Evolutionary conservation across 1,140 invertebrate species (phyloP), one percentile per base, ranked within the genome.

Genomic region (Caligus rogercresseyi): DNA sequence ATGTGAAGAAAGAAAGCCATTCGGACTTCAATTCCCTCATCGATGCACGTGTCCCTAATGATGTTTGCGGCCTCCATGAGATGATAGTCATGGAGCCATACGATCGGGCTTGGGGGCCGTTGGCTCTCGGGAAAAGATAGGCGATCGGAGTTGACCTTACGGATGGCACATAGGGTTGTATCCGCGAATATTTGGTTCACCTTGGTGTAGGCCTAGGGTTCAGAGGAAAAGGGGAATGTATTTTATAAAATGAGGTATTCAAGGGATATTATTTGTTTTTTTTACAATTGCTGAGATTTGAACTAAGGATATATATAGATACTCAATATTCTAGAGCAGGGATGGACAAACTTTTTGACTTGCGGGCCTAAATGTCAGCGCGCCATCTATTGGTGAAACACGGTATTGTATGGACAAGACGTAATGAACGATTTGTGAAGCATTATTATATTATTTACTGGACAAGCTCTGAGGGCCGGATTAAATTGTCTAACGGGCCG

Each of bases 21-120:
- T 70, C 89, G 88, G 66, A 84, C 82, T 63, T 78, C 78, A 3
- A 89, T 75, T 56, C 82, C 79, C 67, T 84, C 82, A 67, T 89
- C 85, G 67, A 89, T 86, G 13, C 83, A 83, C 3, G 78, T 76
- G 75, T 83, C 74, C 70, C 88, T 77, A 25, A 92, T 84, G 80
- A 83, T 86, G 71, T 87, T 89, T 16, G 88, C 84, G 1, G 85
- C 84, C 64, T 89, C 72, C 85, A 90, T 89, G 3, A 93, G 75
- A 69, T 92, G 89, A 72, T 93, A 93, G 71, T 93, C 89, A 67
- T 92, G 88, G 15, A 92, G 80, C 89, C 88, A 92, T 0, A 92
- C 81, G n/a, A 92, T 77, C 0, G 87, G 87, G 1, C 75, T 78
- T 68, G 75, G 75, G 57, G 77, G 81, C 65, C 72, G 75, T 31